A percentile compares a stretch with the other conserved stretches of the same genome.
Evolutionary conservation across 1,140 invertebrate genomes (phyloP).

Genomic region (Amyelois transitella): DNA sequence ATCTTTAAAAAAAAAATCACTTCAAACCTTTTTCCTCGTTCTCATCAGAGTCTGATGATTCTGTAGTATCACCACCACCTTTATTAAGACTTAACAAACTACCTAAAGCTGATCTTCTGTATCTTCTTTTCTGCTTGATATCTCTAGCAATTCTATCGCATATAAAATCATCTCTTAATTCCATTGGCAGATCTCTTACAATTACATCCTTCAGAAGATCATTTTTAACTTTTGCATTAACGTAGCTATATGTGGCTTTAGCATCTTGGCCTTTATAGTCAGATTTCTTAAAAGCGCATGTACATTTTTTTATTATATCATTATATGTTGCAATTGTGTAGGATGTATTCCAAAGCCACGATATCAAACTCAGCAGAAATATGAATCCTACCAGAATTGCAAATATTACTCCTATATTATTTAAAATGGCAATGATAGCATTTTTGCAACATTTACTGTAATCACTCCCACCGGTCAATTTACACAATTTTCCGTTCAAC

Average conservation of each 20-base stretch:
- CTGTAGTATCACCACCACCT: conserved; percentile 5
- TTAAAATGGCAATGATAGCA: conserved; percentile 32
- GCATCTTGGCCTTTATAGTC: background rate
- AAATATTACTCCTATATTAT: conserved; percentile 17
- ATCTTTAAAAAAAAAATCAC: background rate
- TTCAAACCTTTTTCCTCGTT: background rate
- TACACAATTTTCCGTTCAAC: conserved; percentile 41
- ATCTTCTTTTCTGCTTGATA: conserved; percentile 40
- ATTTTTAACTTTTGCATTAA: conserved; percentile 33
- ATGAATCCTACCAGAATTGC: background rate
- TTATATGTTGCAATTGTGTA: no score
- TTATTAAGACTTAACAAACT: conserved; percentile 34
- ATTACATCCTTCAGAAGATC: conserved; percentile 46
- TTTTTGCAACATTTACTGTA: conserved; percentile 26
- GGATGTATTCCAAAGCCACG: background rate
- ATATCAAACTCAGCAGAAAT: background rate
- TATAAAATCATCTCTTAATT: conserved; percentile 42
- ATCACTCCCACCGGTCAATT: conserved; percentile 18
- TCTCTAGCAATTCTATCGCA: conserved; percentile 42
- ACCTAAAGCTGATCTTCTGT: conserved; percentile 29
- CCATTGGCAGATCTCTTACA: conserved; percentile 45
- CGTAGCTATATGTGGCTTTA: background rate
- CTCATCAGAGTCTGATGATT: conserved; percentile 8
- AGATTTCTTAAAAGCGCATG: conserved; percentile 9
- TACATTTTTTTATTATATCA: conserved; percentile 17